Conservation (phyloP, 2,797 vertebrate species). For the Sebastes kiyomatsui region DNA sequence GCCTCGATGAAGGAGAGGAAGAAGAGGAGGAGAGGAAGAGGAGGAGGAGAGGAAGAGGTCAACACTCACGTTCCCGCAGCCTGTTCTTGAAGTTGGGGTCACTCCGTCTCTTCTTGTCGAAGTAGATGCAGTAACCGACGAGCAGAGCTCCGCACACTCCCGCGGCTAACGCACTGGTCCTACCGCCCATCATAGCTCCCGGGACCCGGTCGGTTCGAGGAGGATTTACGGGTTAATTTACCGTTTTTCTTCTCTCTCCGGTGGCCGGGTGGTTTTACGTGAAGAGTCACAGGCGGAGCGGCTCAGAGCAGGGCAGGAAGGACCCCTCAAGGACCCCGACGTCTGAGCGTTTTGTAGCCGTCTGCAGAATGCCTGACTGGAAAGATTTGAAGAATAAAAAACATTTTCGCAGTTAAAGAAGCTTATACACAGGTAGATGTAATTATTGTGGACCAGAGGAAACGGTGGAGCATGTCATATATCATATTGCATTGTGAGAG, state of each 20-base stretch:
- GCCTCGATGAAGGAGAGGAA: background rate
- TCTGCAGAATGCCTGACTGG: constrained; percentile 28
- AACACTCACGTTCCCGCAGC: constrained; percentile 92
- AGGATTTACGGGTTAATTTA: background rate
- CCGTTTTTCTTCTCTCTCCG: background rate
- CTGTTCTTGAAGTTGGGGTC: constrained; percentile 95
- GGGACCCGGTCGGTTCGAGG: background rate
- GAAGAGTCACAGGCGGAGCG: constrained; percentile 11
- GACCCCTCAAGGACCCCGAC: constrained; percentile 52
- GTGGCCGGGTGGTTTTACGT: background rate
- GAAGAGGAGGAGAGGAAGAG: background rate
- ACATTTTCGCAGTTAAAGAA: background rate
- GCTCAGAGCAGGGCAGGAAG: constrained; percentile 35
- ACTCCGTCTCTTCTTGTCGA: constrained; percentile 92
- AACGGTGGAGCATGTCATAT: too few relatives aligned
- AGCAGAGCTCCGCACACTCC: constrained; percentile 92
- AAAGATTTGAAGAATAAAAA: constrained; percentile 7
- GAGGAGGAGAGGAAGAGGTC: constrained; percentile 23
- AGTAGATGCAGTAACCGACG: constrained; percentile 94
- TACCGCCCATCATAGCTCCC: constrained; percentile 85
- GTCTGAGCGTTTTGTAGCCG: background rate
- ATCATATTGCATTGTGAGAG: too few relatives aligned
- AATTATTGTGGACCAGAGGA: fast-evolving
- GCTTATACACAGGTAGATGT: too few relatives aligned
- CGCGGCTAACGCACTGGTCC: constrained; percentile 89